Evolutionary conservation across 2,888 invertebrate species (phyloP).

Genomic region (Nebria salina): DNA sequence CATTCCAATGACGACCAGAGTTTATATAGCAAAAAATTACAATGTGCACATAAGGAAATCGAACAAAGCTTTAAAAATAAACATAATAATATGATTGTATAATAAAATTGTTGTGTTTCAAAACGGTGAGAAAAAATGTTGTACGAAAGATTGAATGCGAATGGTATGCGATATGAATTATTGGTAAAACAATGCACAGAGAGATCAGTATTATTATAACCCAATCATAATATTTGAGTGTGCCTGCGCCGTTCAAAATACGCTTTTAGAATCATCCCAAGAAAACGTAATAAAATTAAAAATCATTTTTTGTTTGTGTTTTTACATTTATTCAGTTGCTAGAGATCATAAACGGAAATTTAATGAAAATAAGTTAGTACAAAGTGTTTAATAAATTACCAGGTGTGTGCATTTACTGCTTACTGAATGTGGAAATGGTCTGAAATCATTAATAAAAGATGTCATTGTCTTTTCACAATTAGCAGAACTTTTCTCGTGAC

Average conservation of each 20-base stretch:
- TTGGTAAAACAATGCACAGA: neutral
- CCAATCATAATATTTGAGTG: neutral
- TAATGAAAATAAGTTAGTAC: constrained; percentile 48
- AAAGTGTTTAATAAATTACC: constrained; percentile 43
- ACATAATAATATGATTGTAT: neutral
- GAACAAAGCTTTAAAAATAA: neutral
- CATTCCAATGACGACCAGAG: too few species aligned
- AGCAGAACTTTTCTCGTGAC: neutral
- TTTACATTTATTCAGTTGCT: constrained; percentile 4
- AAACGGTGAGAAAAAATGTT: constrained; percentile 1
- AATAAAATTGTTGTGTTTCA: neutral
- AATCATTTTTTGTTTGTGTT: neutral
- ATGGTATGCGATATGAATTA: neutral
- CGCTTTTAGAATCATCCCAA: constrained; percentile 1
- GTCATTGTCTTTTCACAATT: neutral
- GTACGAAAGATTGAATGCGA: neutral
- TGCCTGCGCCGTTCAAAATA: constrained; percentile 1
- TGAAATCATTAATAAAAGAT: constrained; percentile 28
- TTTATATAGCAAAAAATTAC: neutral
- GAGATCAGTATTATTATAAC: constrained; percentile 1
- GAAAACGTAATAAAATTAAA: neutral
- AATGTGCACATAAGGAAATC: neutral
- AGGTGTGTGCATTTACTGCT: constrained; percentile 54
- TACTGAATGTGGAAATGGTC: constrained; percentile 55
- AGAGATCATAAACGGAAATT: constrained; percentile 30